Conservation (phyloP, 2,797 vertebrate species). For the Neostethus bicornis region DNA sequence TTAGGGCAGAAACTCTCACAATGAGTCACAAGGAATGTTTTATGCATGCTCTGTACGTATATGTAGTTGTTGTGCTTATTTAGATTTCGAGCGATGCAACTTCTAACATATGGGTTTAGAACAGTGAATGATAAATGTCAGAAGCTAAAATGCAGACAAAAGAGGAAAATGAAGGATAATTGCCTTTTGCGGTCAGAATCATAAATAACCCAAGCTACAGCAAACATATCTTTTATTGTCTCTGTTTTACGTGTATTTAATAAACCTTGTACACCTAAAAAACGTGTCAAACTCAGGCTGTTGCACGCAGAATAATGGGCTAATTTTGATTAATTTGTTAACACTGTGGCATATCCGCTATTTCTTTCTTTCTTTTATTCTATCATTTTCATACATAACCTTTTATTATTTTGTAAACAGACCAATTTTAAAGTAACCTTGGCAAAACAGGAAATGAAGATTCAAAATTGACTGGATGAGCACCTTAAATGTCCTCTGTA, state of each 20-base stretch:
- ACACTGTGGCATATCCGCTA: conserved; percentile 6
- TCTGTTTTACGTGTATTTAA: background rate
- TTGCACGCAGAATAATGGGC: no score
- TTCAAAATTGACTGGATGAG: conserved; percentile 8
- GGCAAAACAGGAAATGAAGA: conserved; percentile 30
- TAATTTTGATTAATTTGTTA: conserved; percentile 16
- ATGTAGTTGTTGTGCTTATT: background rate
- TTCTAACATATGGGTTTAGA: background rate
- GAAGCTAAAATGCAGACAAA: background rate
- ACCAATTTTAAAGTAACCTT: conserved; percentile 19
- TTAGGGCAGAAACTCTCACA: conserved; percentile 38
- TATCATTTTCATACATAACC: conserved; percentile 33
- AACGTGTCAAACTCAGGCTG: background rate
- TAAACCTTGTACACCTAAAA: background rate
- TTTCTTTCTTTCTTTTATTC: conserved; percentile 27
- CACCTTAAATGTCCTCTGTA: background rate
- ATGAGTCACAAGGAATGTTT: conserved; percentile 54
- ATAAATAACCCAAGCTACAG: background rate
- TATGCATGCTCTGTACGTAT: conserved; percentile 24
- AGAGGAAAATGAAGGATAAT: background rate
- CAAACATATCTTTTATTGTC: background rate
- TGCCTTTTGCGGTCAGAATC: background rate
- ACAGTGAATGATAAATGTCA: background rate
- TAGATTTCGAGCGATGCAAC: conserved; percentile 14
- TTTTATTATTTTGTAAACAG: conserved; percentile 58